Evolutionary conservation across 2,113 vertebrate species (phyloP).

Genomic region (Kobus ellipsiprymnus): DNA sequence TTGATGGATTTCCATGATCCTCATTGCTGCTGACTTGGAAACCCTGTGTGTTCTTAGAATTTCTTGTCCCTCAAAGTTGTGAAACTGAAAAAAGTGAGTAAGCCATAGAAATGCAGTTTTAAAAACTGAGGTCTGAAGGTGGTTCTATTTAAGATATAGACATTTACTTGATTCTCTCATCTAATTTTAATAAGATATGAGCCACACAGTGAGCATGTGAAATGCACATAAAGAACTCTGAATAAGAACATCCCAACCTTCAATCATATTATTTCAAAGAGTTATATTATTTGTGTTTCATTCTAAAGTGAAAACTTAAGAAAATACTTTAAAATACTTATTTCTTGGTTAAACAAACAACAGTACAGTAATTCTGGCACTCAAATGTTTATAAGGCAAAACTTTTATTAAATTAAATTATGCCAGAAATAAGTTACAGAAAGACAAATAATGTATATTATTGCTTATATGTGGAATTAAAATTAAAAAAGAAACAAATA

Average conservation of each 20-base stretch:
- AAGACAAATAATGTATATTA: not conserved
- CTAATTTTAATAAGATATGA: not conserved
- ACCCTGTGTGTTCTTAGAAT: no score
- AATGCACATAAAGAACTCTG: not conserved
- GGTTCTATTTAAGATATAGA: not conserved
- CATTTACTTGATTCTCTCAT: not conserved
- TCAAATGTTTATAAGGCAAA: not conserved
- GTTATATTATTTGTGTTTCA: not conserved
- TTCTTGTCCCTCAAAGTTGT: no score
- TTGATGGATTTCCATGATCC: no score
- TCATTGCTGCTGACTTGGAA: no score
- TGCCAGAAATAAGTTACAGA: not conserved
- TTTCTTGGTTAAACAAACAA: not conserved
- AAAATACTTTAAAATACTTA: not conserved
- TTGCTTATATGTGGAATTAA: not conserved
- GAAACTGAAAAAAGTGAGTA: not conserved
- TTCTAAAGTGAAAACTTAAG: not conserved
- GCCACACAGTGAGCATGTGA: not conserved
- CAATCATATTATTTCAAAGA: not conserved
- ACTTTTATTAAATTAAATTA: not conserved
- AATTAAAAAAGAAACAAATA: not conserved
- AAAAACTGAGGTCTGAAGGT: not conserved
- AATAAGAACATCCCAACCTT: not conserved
- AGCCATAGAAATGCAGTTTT: not conserved
- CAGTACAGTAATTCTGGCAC: not conserved